These are phyloP conservation scores for Nestor notabilis DNA, from an alignment of 2,113 vertebrate genomes.

Conservation along the genomic window DNA sequence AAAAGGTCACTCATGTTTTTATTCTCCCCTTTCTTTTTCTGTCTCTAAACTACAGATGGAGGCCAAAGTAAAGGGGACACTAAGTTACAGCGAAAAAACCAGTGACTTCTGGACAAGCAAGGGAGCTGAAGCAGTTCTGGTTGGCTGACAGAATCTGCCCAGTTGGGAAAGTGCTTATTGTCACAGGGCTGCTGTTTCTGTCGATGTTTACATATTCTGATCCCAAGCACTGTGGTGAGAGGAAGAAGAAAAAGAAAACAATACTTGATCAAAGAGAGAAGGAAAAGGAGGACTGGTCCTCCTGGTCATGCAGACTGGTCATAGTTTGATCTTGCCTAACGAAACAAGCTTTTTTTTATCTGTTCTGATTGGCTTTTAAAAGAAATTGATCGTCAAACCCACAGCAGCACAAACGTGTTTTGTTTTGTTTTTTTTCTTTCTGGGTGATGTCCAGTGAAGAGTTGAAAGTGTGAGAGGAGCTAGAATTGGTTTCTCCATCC, in stretches of 20 bases:
- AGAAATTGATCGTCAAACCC: conserved; percentile 81
- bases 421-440: conserved; percentile 3
- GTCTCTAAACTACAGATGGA: conserved; percentile 81
- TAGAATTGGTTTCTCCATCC: conserved; percentile 66
- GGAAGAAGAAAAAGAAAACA: conserved; percentile 74
- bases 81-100: conserved; percentile 93
- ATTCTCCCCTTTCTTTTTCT: conserved; percentile 36
- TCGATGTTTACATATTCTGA: conserved; percentile 87
- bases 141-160: conserved; percentile 76
- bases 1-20: neutral
- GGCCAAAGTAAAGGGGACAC: conserved; percentile 97
- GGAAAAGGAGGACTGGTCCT: conserved; percentile 78
- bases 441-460: conserved; percentile 21
- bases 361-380: conserved; percentile 74
- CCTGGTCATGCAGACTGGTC: conserved; percentile 70
- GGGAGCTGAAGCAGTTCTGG: conserved; percentile 73
- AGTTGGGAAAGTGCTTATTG: conserved; percentile 78
- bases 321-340: conserved; percentile 70
- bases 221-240: conserved; percentile 87
- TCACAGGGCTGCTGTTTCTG: conserved; percentile 83
- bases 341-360: conserved; percentile 61
- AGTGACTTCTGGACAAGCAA: conserved; percentile 84
- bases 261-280: conserved; percentile 83
- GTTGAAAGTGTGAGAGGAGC: conserved; percentile 47
- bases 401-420: conserved; percentile 75